Conservation (phyloP, 2,113 vertebrate species). For the Planiliza haematocheilus region DNA sequence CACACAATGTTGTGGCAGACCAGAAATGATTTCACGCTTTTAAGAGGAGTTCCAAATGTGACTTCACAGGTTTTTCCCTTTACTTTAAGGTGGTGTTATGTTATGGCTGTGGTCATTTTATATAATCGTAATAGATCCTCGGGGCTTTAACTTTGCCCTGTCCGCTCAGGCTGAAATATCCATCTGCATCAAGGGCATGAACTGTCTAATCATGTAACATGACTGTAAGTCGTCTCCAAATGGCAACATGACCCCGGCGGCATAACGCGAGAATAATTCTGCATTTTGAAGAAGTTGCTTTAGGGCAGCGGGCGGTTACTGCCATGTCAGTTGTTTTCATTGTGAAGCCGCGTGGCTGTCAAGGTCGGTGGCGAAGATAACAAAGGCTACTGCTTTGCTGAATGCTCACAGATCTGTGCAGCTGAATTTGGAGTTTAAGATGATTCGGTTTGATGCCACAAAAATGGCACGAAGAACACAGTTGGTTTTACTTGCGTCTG, state of each 20-base stretch:
- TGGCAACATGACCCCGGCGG: neutral
- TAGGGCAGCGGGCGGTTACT: neutral
- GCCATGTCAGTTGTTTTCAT: neutral
- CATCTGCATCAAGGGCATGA: slow-evolving; percentile 40
- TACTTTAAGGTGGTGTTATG: neutral
- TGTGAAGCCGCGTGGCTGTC: neutral
- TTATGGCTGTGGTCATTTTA: slow-evolving; percentile 4
- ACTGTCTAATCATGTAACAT: slow-evolving; percentile 14
- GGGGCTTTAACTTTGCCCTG: slow-evolving; percentile 7
- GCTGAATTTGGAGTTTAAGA: neutral
- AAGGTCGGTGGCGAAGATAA: neutral
- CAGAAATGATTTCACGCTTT: no score
- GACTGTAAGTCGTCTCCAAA: neutral
- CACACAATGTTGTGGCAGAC: no score
- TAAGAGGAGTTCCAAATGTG: neutral
- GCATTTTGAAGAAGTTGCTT: neutral
- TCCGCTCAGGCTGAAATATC: slow-evolving; percentile 23
- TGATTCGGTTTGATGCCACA: neutral
- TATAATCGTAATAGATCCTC: neutral
- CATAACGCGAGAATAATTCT: neutral
- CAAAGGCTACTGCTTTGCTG: neutral
- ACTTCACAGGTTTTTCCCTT: neutral
- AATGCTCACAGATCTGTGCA: neutral
- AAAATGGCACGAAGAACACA: no score
- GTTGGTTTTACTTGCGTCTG: neutral